Evolutionary conservation across 2,797 vertebrate genomes (phyloP), one percentile per base, ranked within the genome.

Genomic region (Rhabdophis nuchalis): DNA sequence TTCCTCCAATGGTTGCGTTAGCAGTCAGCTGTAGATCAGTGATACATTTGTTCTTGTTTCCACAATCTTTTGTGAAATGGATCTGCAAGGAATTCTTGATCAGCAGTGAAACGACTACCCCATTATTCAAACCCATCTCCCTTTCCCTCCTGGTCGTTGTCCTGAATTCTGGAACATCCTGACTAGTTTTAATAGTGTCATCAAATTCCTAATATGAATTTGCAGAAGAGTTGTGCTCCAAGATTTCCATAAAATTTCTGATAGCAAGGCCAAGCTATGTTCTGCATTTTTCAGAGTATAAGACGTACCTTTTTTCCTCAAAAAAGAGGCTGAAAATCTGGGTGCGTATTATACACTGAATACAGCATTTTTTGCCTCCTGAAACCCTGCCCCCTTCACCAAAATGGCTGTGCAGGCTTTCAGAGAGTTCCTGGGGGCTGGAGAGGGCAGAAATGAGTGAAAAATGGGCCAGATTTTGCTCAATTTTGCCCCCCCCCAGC

Each of bases 41-140:
- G 88, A 98, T 97, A 95, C 99, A 99, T 96, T 95, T 99, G 88
- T 98, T 97, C 90, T 98, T 96, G 27, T 95, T 97, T 94, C 98
- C 99, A 96, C 99, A 99, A 93, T 99, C 98, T 94, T 99, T 98
- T 72, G 97, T 97, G 93, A 98, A 98, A 60, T 97, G 97, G 94
- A 98, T 98, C 98, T 98, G 96, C 46, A 97, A 97, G 27, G 50
- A 50, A 90, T 90, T 23, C 18, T 16, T 86, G 36, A 57, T 87
- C 27, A 87, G 11, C 61, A 90, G 56, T 5, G 58, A 36, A 57
- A 90, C 18, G 53, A 13, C 20, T 87, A 52, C 16, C 16, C 29
- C 20, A 87, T 57, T 4, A 32, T n/a, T 4, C 14, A 77, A 87
- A 3, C 16, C 2, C 23, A 72, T 36, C 53, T 23, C 4, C 8